These are phyloP conservation scores for Drosophila diplacantha DNA, from an alignment of 2,888 invertebrate species.

Conservation along the genomic window DNA sequence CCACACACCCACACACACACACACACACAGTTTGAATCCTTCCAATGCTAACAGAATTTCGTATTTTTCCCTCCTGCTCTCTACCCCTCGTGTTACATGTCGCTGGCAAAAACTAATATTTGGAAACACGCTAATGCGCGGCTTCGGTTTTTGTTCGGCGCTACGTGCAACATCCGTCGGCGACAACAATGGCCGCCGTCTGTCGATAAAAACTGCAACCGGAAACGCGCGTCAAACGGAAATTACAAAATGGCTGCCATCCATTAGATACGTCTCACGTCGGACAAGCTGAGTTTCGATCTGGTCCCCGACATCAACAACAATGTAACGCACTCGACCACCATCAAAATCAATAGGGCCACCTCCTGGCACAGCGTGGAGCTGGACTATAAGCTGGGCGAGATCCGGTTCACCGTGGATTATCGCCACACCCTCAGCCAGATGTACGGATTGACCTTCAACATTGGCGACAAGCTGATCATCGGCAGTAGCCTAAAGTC, in stretches of 20 bases:
- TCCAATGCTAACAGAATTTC: constrained; percentile 61
- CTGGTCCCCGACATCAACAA: constrained; percentile 85
- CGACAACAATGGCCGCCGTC: constrained; percentile 29
- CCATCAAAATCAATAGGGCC: constrained; percentile 88
- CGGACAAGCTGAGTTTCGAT: constrained; percentile 91
- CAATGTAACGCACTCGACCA: constrained; percentile 86
- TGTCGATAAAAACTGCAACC: constrained; percentile 41
- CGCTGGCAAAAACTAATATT: constrained; percentile 56
- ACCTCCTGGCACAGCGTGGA: constrained; percentile 91
- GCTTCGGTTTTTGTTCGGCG: constrained; percentile 35
- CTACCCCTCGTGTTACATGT: constrained; percentile 33
- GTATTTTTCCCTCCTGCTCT: constrained; percentile 25
- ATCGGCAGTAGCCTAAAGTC: constrained; percentile 89
- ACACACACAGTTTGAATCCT: constrained; percentile 31
- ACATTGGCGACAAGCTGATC: constrained; percentile 84
- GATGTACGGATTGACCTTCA: constrained; percentile 83
- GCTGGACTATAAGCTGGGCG: constrained; percentile 85
- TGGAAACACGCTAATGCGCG: constrained; percentile 58
- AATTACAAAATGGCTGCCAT: constrained; percentile 65
- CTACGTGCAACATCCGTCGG: constrained; percentile 63
- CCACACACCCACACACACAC: constrained; percentile 1
- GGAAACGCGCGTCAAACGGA: constrained; percentile 71
- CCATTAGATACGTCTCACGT: constrained; percentile 85
- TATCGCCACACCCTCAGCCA: constrained; percentile 85
- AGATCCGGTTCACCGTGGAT: constrained; percentile 87